These are phyloP conservation scores for Ptychochromis oligacanthus DNA, from an alignment of 2,113 vertebrate species.

Conservation along the genomic window DNA sequence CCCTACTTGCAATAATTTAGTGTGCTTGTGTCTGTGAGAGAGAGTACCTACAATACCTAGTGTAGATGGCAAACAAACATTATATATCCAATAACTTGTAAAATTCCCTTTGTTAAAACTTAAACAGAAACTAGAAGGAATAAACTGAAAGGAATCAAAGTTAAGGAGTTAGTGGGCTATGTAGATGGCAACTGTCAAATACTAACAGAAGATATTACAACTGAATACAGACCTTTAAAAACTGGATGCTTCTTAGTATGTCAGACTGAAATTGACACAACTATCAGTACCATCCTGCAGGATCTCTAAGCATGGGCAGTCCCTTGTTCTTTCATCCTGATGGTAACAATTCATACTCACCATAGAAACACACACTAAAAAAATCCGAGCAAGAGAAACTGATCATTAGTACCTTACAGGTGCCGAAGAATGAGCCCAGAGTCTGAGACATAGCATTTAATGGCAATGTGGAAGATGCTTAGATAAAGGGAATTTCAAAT, in stretches of 20 bases:
- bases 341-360: neutral
- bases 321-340: neutral
- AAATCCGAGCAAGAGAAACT: neutral
- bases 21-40: neutral
- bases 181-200: neutral
- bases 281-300: neutral
- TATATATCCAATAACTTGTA: neutral
- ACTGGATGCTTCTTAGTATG: neutral
- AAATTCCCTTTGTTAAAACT: neutral
- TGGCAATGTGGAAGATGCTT: neutral
- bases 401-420: neutral
- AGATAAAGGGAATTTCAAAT: neutral
- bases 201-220: neutral
- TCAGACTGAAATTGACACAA: neutral
- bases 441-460: neutral
- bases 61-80: neutral
- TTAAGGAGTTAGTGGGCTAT: neutral
- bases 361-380: neutral
- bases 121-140: neutral
- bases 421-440: neutral
- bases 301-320: neutral
- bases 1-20: constrained; percentile 4
- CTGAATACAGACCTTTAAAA: neutral
- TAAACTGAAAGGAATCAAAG: neutral
- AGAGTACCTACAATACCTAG: neutral